These are phyloP conservation scores for Iselma pallidipennis DNA, from an alignment of 2,888 invertebrate species.

Conservation along the genomic window DNA sequence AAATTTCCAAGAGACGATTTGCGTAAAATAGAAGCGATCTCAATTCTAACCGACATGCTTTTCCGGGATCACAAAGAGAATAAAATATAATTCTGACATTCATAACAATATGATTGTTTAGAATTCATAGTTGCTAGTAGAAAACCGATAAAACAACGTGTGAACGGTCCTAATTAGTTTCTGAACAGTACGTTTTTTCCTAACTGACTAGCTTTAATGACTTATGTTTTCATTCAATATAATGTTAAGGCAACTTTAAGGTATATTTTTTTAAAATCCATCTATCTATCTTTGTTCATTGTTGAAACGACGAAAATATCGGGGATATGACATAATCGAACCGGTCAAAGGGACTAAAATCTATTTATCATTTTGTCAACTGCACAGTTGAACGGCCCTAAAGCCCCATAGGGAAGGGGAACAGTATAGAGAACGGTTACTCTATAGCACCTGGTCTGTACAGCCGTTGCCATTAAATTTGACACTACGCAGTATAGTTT, in stretches of 20 bases:
- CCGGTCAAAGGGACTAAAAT: constrained; percentile 40
- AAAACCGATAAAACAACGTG: constrained; percentile 36
- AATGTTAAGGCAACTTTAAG: neutral
- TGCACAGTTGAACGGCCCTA: constrained; percentile 42
- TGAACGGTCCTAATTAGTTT: constrained; percentile 41
- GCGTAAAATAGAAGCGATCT: neutral
- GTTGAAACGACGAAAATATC: neutral
- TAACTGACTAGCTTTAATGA: constrained; percentile 22
- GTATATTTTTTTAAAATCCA: constrained; percentile 7
- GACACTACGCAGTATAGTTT: constrained; percentile 23
- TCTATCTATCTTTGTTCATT: neutral
- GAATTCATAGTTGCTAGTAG: constrained; percentile 10
- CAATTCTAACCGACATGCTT: constrained; percentile 10
- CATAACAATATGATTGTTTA: constrained; percentile 17
- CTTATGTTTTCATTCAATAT: neutral
- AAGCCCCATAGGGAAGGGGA: constrained; percentile 41
- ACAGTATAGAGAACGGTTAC: constrained; percentile 44
- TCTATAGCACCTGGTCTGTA: constrained; percentile 51
- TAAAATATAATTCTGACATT: constrained; percentile 21
- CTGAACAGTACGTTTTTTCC: constrained; percentile 23
- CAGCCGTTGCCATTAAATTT: constrained; percentile 46
- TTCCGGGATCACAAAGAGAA: constrained; percentile 29
- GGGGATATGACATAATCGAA: constrained; percentile 37
- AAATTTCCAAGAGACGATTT: constrained; percentile 10
- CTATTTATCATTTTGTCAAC: constrained; percentile 51